Base-by-base conservation (phyloP, 1,140 invertebrate species). In the Pantala flavescens region DNA sequence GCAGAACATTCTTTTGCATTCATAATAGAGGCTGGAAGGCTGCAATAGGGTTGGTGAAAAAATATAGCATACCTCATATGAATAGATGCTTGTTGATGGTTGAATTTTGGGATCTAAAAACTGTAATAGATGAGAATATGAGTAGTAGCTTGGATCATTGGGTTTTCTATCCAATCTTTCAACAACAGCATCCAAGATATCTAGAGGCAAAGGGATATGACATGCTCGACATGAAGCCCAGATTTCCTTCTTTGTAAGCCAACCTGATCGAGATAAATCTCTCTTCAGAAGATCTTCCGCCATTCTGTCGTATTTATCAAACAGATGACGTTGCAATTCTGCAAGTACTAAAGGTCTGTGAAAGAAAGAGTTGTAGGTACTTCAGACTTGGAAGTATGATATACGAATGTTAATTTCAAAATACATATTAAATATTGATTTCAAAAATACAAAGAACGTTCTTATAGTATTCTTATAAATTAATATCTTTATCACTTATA, bases 151-250 rank as follows among this genome's bases (percentile, higher is more conserved):
- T 7, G 14, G 16, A 63, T 63, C 49, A 19, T 16, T 63, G 3
- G 49, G 49, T 19, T 63, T 16, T 63, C 49, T 63, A 12, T 63
- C 49, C 14, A 63, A 12, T 63, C n/a, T 87, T 80, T 88, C 82
- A 23, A 93, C 80, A 82, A 93, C 87, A 43, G 88, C 86, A 76
- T 90, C 86, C 74, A 92, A 81, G 0, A 93, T 82, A 75, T 90
- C 87, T 7, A 83, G 78, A 74, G 88, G 87, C 0, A 93, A 81
- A 0, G 91, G 91, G 63, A 93, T 77, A 63, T 87, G 84, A 73
- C 87, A 87, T 1, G 87, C 90, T 21, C 87, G 84, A 16, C 92
- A 78, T 42, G 89, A 82, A 71, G 87, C 87, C 16, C 90, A 86
- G 12, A 91, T 77, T 23, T 87, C 83, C 10, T 85, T 78, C 23